Conservation (phyloP, 2,797 vertebrate genomes). For the Coracias cyanogaster region DNA sequence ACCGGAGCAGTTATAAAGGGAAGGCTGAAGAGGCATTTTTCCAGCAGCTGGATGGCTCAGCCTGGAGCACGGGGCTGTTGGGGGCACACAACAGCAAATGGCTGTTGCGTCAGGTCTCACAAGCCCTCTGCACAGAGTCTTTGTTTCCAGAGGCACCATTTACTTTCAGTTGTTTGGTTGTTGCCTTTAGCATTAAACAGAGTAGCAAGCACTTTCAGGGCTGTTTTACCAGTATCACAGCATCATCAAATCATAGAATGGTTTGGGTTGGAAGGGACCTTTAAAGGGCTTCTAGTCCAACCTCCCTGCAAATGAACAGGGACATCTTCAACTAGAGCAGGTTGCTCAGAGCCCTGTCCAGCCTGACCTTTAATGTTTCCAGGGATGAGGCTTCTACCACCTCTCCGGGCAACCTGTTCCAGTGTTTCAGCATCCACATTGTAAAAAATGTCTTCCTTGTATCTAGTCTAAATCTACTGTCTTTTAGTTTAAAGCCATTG, state of each 20-base stretch:
- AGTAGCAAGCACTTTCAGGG: neutral
- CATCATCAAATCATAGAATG: neutral
- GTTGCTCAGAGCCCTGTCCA: neutral
- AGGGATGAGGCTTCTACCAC: neutral
- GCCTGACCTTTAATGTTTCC: neutral
- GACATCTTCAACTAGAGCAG: neutral
- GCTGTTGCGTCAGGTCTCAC: rapidly evolving
- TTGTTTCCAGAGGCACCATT: neutral
- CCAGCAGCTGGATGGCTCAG: neutral
- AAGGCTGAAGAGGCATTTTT: neutral
- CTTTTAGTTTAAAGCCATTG: neutral
- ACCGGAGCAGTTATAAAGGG: neutral
- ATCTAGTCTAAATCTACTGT: neutral
- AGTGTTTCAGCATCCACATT: neutral
- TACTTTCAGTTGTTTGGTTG: neutral
- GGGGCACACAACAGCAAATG: rapidly evolving
- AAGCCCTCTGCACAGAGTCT: neutral
- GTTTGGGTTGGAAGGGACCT: neutral
- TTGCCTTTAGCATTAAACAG: neutral
- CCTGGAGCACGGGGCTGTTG: neutral
- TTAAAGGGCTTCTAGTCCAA: neutral
- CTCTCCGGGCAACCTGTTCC: neutral
- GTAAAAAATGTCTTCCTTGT: neutral
- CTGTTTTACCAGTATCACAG: neutral
- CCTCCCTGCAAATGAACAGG: neutral